A percentile compares a stretch with the other conserved stretches of the same genome.
Conservation (phyloP, 2,888 invertebrate species). For the Dexiosoma caninum region DNA sequence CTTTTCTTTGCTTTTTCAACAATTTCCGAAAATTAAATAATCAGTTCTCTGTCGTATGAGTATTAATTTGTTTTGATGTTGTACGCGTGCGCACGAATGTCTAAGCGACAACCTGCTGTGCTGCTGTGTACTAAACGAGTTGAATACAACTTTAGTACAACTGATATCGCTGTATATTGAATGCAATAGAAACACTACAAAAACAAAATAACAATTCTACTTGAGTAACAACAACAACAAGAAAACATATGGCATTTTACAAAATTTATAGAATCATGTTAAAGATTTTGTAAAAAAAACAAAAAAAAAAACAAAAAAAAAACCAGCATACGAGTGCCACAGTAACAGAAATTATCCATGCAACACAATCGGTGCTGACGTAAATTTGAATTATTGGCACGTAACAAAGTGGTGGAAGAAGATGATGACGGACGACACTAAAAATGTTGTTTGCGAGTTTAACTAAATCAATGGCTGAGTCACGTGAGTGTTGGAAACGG, state of each 20-base stretch:
- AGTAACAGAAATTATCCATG: slow-evolving; percentile 52
- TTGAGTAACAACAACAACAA: slow-evolving; percentile 2
- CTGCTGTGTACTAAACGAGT: slow-evolving; percentile 47
- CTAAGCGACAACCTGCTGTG: slow-evolving; percentile 62
- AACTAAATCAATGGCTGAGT: slow-evolving; percentile 22
- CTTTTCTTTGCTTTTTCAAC: neutral
- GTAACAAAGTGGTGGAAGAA: slow-evolving; percentile 64
- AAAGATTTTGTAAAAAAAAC: slow-evolving; percentile 49
- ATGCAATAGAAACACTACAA: slow-evolving; percentile 34
- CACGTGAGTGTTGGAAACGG: slow-evolving; percentile 44
- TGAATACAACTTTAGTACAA: slow-evolving; percentile 14
- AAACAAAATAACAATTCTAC: neutral
- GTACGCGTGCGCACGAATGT: slow-evolving; percentile 75
- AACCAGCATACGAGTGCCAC: neutral
- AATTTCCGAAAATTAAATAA: slow-evolving; percentile 72
- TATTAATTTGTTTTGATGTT: slow-evolving; percentile 76
- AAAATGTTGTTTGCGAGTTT: slow-evolving; percentile 26
- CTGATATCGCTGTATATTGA: slow-evolving; percentile 8
- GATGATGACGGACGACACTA: slow-evolving; percentile 31
- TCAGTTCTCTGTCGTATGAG: slow-evolving; percentile 72
- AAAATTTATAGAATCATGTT: slow-evolving; percentile 59
- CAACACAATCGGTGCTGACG: slow-evolving; percentile 70
- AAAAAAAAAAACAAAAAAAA: slow-evolving; percentile 4
- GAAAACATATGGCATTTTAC: slow-evolving; percentile 44
- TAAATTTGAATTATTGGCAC: slow-evolving; percentile 75